phyloP scores from a whole-genome alignment of 2,797 vertebrate genomes.

The Galagoides demidoff region DNA sequence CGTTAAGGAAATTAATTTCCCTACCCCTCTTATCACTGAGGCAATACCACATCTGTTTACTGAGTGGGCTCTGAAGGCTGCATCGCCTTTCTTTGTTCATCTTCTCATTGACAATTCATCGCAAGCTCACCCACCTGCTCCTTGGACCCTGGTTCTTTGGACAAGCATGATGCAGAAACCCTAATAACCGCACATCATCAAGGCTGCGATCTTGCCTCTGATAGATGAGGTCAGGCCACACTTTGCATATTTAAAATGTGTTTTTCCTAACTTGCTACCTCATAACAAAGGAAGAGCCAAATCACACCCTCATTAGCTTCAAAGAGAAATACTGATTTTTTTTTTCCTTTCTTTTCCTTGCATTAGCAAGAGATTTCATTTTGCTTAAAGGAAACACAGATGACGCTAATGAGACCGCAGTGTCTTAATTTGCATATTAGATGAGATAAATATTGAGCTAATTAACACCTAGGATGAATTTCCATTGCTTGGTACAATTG shows the following conservation, averaged over 20 bases:
- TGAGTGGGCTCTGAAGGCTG: neutral
- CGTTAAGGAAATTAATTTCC: slow-evolving; percentile 17
- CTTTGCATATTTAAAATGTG: slow-evolving; percentile 56
- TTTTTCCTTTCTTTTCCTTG: slow-evolving; percentile 52
- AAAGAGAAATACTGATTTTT: slow-evolving; percentile 73
- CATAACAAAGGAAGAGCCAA: slow-evolving; percentile 68
- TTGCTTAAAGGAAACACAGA: slow-evolving; percentile 86
- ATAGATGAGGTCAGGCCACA: neutral
- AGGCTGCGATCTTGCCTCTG: neutral
- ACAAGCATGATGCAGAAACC: neutral
- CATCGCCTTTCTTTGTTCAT: neutral
- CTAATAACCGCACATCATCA: neutral
- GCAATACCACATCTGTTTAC: neutral
- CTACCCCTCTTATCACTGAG: slow-evolving; percentile 4
- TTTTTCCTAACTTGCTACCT: slow-evolving; percentile 73
- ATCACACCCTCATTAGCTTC: slow-evolving; percentile 82
- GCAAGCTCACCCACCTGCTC: neutral
- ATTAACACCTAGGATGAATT: slow-evolving; percentile 87
- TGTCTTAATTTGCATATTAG: slow-evolving; percentile 88
- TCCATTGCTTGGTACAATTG: slow-evolving; percentile 81
- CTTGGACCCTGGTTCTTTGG: neutral
- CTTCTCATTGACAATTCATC: neutral
- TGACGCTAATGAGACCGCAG: slow-evolving; percentile 86
- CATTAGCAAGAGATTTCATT: slow-evolving; percentile 83
- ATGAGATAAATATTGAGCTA: slow-evolving; percentile 90